phyloP scores from a whole-genome alignment of 2,888 invertebrate genomes.

The Lobophora halterata region DNA sequence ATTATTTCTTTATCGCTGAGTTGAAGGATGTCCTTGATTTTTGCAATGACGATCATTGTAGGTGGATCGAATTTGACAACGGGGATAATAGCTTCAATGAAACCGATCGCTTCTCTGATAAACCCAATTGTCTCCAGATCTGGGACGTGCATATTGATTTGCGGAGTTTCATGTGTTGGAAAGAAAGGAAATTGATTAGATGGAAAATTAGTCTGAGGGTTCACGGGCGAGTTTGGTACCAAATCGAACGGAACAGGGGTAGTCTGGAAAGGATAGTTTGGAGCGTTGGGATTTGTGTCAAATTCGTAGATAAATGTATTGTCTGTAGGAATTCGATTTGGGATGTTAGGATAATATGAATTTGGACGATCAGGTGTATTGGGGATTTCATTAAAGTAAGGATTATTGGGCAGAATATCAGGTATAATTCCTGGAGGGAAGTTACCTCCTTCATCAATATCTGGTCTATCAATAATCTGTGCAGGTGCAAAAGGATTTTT shows the following conservation, averaged over 20 bases:
- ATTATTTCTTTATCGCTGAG: conserved; percentile 10
- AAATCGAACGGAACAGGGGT: not conserved
- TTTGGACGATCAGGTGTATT: not conserved
- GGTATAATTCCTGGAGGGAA: too few species aligned
- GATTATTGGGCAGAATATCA: too few species aligned
- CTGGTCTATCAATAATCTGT: too few species aligned
- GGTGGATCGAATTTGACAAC: conserved; percentile 10
- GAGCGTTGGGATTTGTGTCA: not conserved
- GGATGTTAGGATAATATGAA: not conserved
- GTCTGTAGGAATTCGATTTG: too few species aligned
- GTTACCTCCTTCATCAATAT: too few species aligned
- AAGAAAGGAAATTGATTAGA: not conserved
- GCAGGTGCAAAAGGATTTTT: too few species aligned
- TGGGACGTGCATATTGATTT: not conserved
- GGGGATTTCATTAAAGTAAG: too few species aligned
- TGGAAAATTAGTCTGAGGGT: not conserved
- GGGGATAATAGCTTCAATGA: conserved; percentile 9
- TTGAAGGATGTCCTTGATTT: conserved; percentile 8
- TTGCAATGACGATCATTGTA: conserved; percentile 5
- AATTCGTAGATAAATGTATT: not conserved
- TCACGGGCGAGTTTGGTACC: not conserved
- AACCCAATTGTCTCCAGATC: conserved; percentile 4
- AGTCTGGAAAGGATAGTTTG: not conserved
- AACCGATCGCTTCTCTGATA: conserved; percentile 8
- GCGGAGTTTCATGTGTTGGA: not conserved